Evolutionary conservation across 2,888 invertebrate genomes (phyloP), one percentile per base, ranked within the genome.

Genomic region (Anticlea derivata): DNA sequence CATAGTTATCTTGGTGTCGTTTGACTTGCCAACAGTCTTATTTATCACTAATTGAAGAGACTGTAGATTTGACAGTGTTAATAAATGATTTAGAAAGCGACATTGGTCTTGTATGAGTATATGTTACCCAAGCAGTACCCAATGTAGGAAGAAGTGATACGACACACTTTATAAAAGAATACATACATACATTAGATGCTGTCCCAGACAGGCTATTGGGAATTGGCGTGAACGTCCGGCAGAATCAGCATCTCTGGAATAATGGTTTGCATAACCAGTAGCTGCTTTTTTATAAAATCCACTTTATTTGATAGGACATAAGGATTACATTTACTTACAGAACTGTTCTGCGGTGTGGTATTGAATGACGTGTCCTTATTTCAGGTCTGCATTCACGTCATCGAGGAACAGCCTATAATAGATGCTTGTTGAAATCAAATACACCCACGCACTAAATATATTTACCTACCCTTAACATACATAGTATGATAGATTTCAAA

Each of bases 281-380:
- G 60, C 61, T 47, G 53, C 60, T 47, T 39, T 24, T 41, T 49
- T 38, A 39, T 17, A 24, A 39, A 52, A 31, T 31, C 8, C 17
- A 34, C 7, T 53, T 41, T 72, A 68, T 66, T 60, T 37, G 45
- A 33, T 49, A 29, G 47, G 17, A 12, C 37, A 60, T 70, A 73
- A 65, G 63, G 68, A 61, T 64, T 47, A 65, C 49, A 61, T 60
- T 64, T 40, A 39, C 47, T 57, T 62, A 49, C 61, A 58, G 47
- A 63, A 56, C 56, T 58, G 61, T 67, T 68, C 70, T 75, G 75
- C 66, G 70, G 74, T 73, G 65, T 70, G 65, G 70, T 78, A 76
- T 81, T 75, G 76, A 78, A 78, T 83, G 80, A 80, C 78, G 80
- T 80, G 85, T 73, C 79, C 82, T 78, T 79, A 81, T 81, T 83